phyloP scores from a whole-genome alignment of 2,113 vertebrate species.

The Xiphophorus hellerii region DNA sequence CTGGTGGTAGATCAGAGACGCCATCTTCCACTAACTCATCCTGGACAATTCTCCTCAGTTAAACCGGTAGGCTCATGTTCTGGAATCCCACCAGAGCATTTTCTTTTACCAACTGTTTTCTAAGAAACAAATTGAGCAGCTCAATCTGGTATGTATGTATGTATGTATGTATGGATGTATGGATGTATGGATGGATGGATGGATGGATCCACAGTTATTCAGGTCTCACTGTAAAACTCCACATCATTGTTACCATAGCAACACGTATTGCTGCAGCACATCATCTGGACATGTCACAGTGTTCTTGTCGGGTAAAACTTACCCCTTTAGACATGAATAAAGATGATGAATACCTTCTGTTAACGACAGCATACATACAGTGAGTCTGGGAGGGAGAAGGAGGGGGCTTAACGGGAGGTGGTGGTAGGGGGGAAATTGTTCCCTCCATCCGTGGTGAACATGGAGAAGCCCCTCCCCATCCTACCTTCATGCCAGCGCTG shows the following conservation, averaged over 20 bases:
- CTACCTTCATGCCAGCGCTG: slow-evolving; percentile 16
- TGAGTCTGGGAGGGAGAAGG: no score
- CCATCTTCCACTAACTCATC: neutral
- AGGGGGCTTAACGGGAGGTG: no score
- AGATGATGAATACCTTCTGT: no score
- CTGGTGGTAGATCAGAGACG: neutral
- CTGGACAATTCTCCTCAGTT: neutral
- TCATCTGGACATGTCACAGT: neutral
- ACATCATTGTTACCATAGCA: neutral
- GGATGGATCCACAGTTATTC: neutral
- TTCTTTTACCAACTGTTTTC: no score
- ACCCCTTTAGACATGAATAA: neutral
- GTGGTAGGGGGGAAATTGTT: neutral
- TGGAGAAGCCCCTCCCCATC: neutral
- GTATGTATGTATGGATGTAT: no score
- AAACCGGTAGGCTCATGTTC: no score
- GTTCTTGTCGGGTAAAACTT: neutral
- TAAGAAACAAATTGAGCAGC: no score
- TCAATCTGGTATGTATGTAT: no score
- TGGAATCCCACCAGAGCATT: no score
- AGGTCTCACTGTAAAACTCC: neutral
- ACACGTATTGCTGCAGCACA: neutral
- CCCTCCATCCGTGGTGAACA: neutral
- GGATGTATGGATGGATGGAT: no score
- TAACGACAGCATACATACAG: no score